phyloP scores from a whole-genome alignment of 2,113 vertebrate genomes.

The Eleginops maclovinus region DNA sequence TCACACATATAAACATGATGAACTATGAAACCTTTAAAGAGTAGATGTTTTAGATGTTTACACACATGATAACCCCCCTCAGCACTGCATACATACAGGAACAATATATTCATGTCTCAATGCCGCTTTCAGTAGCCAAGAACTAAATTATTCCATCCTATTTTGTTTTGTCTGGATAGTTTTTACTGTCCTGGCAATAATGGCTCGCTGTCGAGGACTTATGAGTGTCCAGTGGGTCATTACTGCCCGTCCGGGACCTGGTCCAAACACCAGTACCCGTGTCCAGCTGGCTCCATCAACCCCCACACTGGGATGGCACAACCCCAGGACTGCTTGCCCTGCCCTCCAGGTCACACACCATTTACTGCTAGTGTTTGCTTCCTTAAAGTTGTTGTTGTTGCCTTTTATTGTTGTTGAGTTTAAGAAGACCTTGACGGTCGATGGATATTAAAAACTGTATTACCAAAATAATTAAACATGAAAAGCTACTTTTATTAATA shows the following conservation, averaged over 20 bases:
- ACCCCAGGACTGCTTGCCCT: conserved; percentile 85
- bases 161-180: conserved; percentile 74
- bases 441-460: background rate
- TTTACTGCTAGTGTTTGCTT: conserved; percentile 41
- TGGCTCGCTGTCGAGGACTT: conserved; percentile 78
- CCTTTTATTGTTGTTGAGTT: conserved; percentile 3
- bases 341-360: conserved; percentile 87
- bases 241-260: conserved; percentile 88
- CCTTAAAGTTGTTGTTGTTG: conserved; percentile 15
- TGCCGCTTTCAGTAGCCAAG: conserved; percentile 1
- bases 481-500: background rate
- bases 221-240: conserved; percentile 86
- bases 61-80: background rate
- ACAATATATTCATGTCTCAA: background rate
- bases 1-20: conserved; percentile 6
- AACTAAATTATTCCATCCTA: background rate
- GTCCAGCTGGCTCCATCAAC: conserved; percentile 89
- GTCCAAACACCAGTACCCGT: conserved; percentile 87
- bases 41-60: background rate
- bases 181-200: conserved; percentile 88
- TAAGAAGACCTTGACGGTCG: background rate
- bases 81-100: background rate
- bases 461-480: background rate
- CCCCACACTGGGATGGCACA: conserved; percentile 76
- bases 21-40: background rate